These are phyloP conservation scores for Emydura subglobosa DNA, from an alignment of 2,113 vertebrate species.

Conservation along the genomic window DNA sequence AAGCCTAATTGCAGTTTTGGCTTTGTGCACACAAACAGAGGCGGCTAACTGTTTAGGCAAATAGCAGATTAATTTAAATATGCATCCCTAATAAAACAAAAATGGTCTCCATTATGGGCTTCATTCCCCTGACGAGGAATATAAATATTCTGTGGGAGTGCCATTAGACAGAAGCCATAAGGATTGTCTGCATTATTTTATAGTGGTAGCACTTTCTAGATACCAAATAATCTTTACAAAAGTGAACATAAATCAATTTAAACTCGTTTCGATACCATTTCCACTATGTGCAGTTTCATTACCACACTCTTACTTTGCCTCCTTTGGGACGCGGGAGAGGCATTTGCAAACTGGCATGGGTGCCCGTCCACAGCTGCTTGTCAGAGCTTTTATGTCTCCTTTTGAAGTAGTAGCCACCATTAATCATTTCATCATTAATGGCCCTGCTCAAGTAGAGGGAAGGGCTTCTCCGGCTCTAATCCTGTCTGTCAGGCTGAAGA, in stretches of 20 bases:
- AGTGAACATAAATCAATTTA: slow-evolving; percentile 85
- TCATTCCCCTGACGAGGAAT: slow-evolving; percentile 81
- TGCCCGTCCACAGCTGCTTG: slow-evolving; percentile 78
- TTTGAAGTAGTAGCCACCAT: slow-evolving; percentile 71
- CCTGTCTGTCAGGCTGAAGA: slow-evolving; percentile 1
- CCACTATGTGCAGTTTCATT: slow-evolving; percentile 83
- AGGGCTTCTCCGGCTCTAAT: slow-evolving; percentile 32
- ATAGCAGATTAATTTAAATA: slow-evolving; percentile 92
- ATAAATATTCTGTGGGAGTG: slow-evolving; percentile 85
- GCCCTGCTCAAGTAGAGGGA: background rate
- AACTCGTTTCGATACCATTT: slow-evolving; percentile 87
- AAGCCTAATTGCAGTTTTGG: slow-evolving; percentile 88
- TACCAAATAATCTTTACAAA: slow-evolving; percentile 83
- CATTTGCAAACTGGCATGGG: slow-evolving; percentile 75
- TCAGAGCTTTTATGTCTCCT: slow-evolving; percentile 72
- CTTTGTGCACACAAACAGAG: slow-evolving; percentile 83
- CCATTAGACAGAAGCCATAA: slow-evolving; percentile 85
- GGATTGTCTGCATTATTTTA: slow-evolving; percentile 83
- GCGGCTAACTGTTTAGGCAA: slow-evolving; percentile 88
- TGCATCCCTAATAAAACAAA: slow-evolving; percentile 88
- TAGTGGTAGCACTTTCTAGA: slow-evolving; percentile 82
- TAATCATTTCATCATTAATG: slow-evolving; percentile 79
- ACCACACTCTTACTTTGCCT: slow-evolving; percentile 80
- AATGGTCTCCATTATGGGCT: slow-evolving; percentile 85
- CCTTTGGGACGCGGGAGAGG: slow-evolving; percentile 73